Conservation (phyloP, 2,797 vertebrate species). For the Sus cebifrons region DNA sequence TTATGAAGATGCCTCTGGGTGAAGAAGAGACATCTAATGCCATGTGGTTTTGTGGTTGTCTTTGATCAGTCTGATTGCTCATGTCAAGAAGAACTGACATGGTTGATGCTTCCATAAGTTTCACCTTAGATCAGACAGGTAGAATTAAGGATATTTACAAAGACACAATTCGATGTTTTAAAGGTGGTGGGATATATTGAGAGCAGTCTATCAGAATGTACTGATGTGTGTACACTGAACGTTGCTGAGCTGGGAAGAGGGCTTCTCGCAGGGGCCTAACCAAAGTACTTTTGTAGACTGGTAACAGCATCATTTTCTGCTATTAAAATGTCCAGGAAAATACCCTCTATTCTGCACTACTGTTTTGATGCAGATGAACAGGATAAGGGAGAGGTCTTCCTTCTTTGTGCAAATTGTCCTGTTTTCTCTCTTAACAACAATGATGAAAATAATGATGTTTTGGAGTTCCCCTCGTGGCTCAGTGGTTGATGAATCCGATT, state of each 20-base stretch:
- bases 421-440: not conserved
- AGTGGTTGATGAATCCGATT: too few relatives aligned
- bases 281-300: not conserved
- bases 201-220: rapidly evolving
- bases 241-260: rapidly evolving
- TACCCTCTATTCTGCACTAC: not conserved
- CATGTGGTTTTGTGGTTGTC: not conserved
- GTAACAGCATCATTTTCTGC: not conserved
- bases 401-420: not conserved
- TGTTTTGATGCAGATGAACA: not conserved
- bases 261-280: not conserved
- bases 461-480: too few relatives aligned
- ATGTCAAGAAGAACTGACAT: not conserved
- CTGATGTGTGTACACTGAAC: not conserved
- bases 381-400: not conserved
- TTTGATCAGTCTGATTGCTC: not conserved
- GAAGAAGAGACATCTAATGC: not conserved
- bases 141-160: not conserved
- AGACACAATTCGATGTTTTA: not conserved
- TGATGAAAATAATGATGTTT: not conserved
- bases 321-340: not conserved
- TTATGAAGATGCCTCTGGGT: not conserved
- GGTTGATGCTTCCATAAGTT: not conserved
- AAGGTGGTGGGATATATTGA: not conserved
- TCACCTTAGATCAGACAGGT: not conserved